Percentiles rank a stretch among this genome's conserved stretches.
These are phyloP conservation scores for Drosophila mayaguana DNA, from an alignment of 2,888 invertebrate species.

Conservation along the genomic window DNA sequence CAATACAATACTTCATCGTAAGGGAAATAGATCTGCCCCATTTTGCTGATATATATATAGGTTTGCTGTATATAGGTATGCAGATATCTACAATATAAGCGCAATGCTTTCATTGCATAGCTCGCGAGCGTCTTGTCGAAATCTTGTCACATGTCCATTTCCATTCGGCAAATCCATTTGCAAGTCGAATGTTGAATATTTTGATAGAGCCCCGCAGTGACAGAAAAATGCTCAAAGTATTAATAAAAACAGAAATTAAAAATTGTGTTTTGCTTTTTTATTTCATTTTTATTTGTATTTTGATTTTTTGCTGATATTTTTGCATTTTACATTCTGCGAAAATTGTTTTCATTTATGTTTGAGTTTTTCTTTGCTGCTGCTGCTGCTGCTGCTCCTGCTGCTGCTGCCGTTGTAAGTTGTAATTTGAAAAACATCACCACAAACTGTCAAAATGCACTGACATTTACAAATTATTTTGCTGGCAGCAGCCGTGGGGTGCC, in stretches of 20 bases:
- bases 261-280: slow-evolving; percentile 34
- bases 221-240: slow-evolving; percentile 47
- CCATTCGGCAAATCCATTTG: slow-evolving; percentile 48
- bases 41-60: not conserved
- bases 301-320: slow-evolving; percentile 11
- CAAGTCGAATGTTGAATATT: slow-evolving; percentile 31
- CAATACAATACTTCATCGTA: not conserved
- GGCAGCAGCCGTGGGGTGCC: slow-evolving; percentile 68
- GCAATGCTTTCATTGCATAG: not conserved
- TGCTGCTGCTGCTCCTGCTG: slow-evolving; percentile 17
- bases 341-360: slow-evolving; percentile 63
- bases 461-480: slow-evolving; percentile 84
- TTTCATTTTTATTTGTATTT: no score
- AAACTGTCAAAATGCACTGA: slow-evolving; percentile 84
- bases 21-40: not conserved
- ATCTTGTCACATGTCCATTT: slow-evolving; percentile 51
- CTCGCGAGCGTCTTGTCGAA: not conserved
- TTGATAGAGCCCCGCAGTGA: slow-evolving; percentile 27
- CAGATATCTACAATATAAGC: no score
- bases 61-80: fast-evolving
- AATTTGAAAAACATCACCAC: slow-evolving; percentile 85
- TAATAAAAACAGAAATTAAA: slow-evolving; percentile 60
- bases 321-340: slow-evolving; percentile 46
- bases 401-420: slow-evolving; percentile 75
- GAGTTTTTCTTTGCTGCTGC: slow-evolving; percentile 26